phyloP scores from a whole-genome alignment of 2,797 vertebrate species.

The Otolemur crassicaudatus region DNA sequence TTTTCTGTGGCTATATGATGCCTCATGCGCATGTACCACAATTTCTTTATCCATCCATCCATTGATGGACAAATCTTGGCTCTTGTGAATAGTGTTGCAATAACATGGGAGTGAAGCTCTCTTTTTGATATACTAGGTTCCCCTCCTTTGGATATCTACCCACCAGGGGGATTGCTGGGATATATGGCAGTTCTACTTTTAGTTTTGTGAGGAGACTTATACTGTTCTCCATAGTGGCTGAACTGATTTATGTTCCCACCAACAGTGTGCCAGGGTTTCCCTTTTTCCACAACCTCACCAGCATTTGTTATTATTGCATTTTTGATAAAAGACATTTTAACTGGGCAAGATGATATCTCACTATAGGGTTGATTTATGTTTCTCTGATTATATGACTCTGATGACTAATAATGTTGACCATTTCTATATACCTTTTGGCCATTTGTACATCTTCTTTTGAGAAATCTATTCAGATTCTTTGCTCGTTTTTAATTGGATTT shows the following conservation, averaged over 20 bases:
- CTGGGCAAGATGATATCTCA: neutral
- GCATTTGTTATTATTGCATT: neutral
- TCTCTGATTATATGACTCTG: neutral
- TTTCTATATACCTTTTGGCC: neutral
- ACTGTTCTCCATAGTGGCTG: neutral
- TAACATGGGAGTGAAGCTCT: neutral
- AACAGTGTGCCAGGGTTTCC: neutral
- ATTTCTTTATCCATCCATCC: neutral
- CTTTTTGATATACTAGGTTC: neutral
- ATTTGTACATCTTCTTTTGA: neutral
- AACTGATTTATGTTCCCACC: neutral
- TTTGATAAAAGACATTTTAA: neutral
- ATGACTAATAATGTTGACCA: neutral
- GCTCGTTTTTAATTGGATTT: neutral
- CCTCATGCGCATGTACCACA: neutral
- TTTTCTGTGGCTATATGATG: neutral
- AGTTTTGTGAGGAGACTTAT: neutral
- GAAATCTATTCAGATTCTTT: neutral
- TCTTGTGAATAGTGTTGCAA: neutral
- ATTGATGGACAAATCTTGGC: neutral
- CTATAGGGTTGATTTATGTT: neutral
- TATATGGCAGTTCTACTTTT: neutral
- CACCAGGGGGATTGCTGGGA: neutral
- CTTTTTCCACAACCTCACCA: neutral
- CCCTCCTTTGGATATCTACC: neutral